Conservation (phyloP, 2,113 vertebrate species). For the Mus pahari region DNA sequence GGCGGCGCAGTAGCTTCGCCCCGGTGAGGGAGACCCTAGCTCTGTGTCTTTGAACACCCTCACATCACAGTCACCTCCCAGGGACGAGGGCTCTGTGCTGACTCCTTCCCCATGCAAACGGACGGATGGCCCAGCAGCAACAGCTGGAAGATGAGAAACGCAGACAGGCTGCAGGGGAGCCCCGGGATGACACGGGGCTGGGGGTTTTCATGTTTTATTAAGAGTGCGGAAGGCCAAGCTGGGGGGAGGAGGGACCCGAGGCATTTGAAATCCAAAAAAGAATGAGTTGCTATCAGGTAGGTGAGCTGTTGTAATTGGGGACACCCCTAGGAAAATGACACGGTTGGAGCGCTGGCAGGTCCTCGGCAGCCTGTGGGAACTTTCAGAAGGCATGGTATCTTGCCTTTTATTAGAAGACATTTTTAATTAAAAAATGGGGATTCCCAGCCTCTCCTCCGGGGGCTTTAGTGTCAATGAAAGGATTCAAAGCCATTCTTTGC, state of each 20-base stretch:
- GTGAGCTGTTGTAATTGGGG: not conserved
- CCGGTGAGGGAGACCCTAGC: not conserved
- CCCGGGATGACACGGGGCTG: not conserved
- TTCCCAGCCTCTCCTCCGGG: not conserved
- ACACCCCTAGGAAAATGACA: not conserved
- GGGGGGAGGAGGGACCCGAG: constrained; percentile 61
- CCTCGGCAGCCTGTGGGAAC: not conserved
- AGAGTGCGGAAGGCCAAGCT: constrained; percentile 64
- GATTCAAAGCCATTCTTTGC: not conserved
- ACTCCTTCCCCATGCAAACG: not conserved
- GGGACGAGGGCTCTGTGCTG: not conserved
- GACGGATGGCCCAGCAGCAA: not conserved
- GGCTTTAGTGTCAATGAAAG: constrained; percentile 15
- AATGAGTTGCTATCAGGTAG: not conserved
- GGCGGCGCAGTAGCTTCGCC: not conserved
- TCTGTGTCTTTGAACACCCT: constrained; percentile 16
- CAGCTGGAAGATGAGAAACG: not conserved
- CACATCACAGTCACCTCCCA: constrained; percentile 15
- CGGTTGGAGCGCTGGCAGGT: not conserved
- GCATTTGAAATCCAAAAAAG: constrained; percentile 56
- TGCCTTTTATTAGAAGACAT: constrained; percentile 50
- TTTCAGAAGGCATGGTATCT: not conserved
- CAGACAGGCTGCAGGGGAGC: constrained; percentile 3
- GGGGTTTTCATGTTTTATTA: constrained; percentile 64
- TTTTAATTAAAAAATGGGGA: not conserved